Percentiles rank a stretch among this genome's conserved stretches.
phyloP scores from a whole-genome alignment of 2,888 invertebrate species.

The Melangyna quadrimaculata region DNA sequence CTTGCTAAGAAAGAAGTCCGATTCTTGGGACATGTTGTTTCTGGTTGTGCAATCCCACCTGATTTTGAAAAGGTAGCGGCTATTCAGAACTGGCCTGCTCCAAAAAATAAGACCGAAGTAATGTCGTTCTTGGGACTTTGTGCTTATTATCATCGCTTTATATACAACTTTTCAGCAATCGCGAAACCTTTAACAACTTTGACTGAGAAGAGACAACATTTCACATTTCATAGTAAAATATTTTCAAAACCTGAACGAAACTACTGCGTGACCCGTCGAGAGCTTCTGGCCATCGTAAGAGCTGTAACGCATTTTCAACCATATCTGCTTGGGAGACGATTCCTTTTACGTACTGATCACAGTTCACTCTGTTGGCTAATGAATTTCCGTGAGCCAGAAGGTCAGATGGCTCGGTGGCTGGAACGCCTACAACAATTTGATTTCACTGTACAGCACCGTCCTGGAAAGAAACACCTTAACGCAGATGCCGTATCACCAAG shows the following conservation, averaged over 20 bases:
- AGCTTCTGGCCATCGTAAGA: slow-evolving; percentile 72
- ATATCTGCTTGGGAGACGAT: slow-evolving; percentile 1
- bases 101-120: background rate
- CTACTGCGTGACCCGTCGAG: slow-evolving; percentile 24
- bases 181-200: background rate
- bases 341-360: background rate
- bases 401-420: background rate
- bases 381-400: background rate
- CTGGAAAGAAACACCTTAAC: background rate
- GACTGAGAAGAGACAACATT: background rate
- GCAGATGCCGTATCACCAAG: slow-evolving; percentile 55
- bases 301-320: background rate
- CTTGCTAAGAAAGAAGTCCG: background rate
- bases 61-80: slow-evolving; percentile 21
- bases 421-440: background rate
- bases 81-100: background rate
- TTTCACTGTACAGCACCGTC: background rate
- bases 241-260: slow-evolving; percentile 2
- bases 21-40: slow-evolving; percentile 5
- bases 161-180: background rate
- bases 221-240: slow-evolving; percentile 54
- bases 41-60: background rate
- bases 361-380: background rate
- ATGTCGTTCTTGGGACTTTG: background rate
- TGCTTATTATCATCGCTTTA: slow-evolving; percentile 4